phyloP scores from a whole-genome alignment of 2,888 invertebrate genomes.

The Diarsia rubi region DNA sequence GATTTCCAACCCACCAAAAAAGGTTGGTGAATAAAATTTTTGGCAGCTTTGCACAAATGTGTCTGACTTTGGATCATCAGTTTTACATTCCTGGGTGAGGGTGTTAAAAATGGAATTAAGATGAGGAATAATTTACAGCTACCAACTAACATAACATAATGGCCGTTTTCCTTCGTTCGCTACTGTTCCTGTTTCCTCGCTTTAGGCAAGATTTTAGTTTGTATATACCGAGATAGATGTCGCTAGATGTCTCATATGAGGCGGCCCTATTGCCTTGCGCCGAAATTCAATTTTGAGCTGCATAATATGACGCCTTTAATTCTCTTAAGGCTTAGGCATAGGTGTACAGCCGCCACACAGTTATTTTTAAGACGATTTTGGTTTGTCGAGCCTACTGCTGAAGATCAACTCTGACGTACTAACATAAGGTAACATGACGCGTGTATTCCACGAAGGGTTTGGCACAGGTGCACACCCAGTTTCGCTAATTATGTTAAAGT shows the following conservation, averaged over 20 bases:
- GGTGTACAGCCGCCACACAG: no score
- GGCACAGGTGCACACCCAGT: not conserved
- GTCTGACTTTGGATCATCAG: not conserved
- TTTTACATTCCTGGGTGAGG: not conserved
- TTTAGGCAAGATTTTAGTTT: not conserved
- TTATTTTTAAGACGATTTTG: no score
- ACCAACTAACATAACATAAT: not conserved
- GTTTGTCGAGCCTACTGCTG: no score
- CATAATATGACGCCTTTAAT: no score
- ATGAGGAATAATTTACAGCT: not conserved
- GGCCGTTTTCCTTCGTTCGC: not conserved
- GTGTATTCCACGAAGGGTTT: no score
- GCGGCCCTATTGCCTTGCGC: no score
- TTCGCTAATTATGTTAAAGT: not conserved
- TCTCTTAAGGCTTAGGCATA: no score
- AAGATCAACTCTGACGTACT: no score
- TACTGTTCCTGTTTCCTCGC: not conserved
- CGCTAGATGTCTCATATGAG: not conserved
- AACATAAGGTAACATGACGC: no score
- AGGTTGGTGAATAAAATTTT: no score
- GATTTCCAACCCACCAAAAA: no score
- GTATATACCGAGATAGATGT: not conserved
- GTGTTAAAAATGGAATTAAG: not conserved
- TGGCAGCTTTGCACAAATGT: not conserved
- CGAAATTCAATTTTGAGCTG: no score